Conservation (phyloP, 1,140 invertebrate species). For the Mamestra configurata region DNA sequence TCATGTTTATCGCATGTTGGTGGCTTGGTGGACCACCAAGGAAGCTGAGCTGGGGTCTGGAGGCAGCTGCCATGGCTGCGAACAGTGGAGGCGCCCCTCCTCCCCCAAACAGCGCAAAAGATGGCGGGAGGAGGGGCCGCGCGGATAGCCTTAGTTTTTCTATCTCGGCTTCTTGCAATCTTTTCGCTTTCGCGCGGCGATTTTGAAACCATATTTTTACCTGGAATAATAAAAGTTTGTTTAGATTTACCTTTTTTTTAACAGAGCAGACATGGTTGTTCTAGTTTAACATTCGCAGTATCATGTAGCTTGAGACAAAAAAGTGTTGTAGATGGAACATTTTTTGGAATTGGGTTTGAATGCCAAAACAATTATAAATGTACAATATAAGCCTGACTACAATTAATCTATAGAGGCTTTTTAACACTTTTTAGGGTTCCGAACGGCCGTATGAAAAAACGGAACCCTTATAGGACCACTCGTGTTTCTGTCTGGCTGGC, state of each 20-base stretch:
- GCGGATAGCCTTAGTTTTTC: conserved; percentile 90
- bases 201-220: conserved; percentile 99
- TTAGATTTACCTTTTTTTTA: background rate
- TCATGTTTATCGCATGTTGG: conserved; percentile 86
- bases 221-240: conserved; percentile 66
- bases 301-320: no score
- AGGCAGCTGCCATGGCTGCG: conserved; percentile 83
- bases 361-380: no score
- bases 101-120: conserved; percentile 81
- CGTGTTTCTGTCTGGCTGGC: no score
- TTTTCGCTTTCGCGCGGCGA: conserved; percentile 96
- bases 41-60: conserved; percentile 83
- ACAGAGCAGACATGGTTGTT: background rate
- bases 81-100: conserved; percentile 83
- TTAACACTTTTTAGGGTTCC: no score
- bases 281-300: background rate
- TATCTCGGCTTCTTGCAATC: conserved; percentile 97
- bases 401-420: no score
- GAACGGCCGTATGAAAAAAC: no score
- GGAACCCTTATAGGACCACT: no score
- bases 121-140: conserved; percentile 80
- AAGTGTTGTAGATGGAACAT: no score
- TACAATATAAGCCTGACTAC: no score
- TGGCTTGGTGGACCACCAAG: conserved; percentile 82
- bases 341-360: no score